phyloP scores from a whole-genome alignment of 2,113 vertebrate species.

The Solenodon paradoxus region DNA sequence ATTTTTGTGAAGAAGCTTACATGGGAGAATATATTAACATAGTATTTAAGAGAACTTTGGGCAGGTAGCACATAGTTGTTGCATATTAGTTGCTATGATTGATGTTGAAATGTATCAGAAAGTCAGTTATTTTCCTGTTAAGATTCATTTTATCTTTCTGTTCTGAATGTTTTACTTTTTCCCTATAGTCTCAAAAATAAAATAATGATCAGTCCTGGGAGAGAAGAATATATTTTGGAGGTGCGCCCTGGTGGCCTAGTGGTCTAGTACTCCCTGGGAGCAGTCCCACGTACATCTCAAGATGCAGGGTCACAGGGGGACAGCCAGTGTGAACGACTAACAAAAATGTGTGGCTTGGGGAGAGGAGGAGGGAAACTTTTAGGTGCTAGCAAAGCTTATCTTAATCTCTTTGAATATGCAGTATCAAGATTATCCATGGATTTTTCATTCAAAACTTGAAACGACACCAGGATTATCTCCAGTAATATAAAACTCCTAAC shows the following conservation, averaged over 20 bases:
- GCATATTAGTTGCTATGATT: neutral
- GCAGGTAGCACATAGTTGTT: neutral
- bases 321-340: no score
- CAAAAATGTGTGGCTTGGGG: no score
- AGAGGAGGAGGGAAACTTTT: no score
- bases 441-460: neutral
- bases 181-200: neutral
- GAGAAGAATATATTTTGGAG: neutral
- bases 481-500: neutral
- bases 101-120: neutral
- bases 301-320: no score
- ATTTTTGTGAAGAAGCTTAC: slow-evolving; percentile 18
- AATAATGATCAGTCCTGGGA: neutral
- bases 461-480: slow-evolving; percentile 30
- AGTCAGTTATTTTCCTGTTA: neutral
- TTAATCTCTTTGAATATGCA: neutral
- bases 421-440: neutral
- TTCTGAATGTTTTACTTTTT: neutral
- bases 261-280: no score
- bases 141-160: neutral
- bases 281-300: no score
- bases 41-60: neutral
- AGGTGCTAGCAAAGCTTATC: slow-evolving; percentile 4
- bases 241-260: no score
- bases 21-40: neutral